Evolutionary conservation across 1,140 invertebrate genomes (phyloP).

Genomic region (Lethrus apterus): DNA sequence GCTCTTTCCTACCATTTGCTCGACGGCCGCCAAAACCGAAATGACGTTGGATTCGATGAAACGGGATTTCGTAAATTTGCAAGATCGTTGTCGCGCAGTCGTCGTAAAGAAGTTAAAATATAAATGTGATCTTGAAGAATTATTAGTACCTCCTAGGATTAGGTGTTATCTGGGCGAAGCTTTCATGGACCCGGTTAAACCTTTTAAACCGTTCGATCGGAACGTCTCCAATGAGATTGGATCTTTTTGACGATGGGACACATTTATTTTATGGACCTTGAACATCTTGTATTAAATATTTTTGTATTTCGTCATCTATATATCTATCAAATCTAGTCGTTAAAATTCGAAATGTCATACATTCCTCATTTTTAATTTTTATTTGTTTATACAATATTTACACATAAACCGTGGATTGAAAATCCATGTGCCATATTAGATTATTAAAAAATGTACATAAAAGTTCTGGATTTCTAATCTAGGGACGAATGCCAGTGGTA

Average conservation of each 20-base stretch:
- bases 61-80: constrained; percentile 57
- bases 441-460: background rate
- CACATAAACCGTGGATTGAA: constrained; percentile 10
- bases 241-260: constrained; percentile 1
- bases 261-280: background rate
- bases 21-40: constrained; percentile 69
- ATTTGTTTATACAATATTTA: background rate
- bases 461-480: constrained; percentile 3
- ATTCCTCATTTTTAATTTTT: background rate
- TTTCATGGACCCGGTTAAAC: constrained; percentile 27
- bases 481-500: constrained; percentile 15
- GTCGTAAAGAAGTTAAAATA: constrained; percentile 44
- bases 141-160: constrained; percentile 45
- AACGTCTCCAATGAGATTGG: constrained; percentile 11
- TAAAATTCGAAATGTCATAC: background rate
- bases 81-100: constrained; percentile 54
- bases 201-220: constrained; percentile 26
- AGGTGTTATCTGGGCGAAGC: constrained; percentile 46
- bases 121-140: constrained; percentile 40
- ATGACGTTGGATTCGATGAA: constrained; percentile 53
- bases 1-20: constrained; percentile 63
- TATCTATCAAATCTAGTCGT: background rate
- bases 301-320: background rate
- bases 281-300: background rate
- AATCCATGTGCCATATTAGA: constrained; percentile 8